Evolutionary conservation across 2,113 vertebrate genomes (phyloP).

Genomic region (Lepisosteus oculatus): DNA sequence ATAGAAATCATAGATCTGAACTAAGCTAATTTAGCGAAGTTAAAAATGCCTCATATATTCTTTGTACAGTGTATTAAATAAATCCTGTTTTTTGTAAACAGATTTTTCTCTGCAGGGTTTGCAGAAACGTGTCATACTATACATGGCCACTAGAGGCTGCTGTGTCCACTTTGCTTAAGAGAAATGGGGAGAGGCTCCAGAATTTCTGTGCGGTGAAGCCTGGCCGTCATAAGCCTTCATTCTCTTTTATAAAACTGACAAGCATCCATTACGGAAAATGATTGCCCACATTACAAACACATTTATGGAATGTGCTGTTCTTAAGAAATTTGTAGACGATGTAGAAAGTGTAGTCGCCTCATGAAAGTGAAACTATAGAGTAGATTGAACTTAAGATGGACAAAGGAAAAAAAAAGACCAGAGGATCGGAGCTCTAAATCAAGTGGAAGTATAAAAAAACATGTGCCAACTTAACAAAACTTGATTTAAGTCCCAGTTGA

Average conservation of each 20-base stretch:
- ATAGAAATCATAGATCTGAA: no score
- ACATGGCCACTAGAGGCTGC: constrained; percentile 55
- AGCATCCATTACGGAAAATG: constrained; percentile 79
- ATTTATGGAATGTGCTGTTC: constrained; percentile 77
- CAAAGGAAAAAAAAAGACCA: constrained; percentile 14
- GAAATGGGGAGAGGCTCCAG: constrained; percentile 3
- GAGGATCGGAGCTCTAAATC: not conserved
- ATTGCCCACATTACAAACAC: constrained; percentile 80
- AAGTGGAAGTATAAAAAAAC: no score
- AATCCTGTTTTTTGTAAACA: no score
- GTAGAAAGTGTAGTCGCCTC: constrained; percentile 60
- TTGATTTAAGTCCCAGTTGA: no score
- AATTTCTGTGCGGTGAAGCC: constrained; percentile 45
- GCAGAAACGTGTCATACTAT: no score
- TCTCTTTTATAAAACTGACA: constrained; percentile 76
- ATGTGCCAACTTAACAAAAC: no score
- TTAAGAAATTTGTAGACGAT: constrained; percentile 75
- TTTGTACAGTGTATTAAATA: no score
- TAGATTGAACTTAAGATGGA: constrained; percentile 52
- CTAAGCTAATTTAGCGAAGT: no score
- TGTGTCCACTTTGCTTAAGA: constrained; percentile 48
- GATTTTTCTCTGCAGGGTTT: no score
- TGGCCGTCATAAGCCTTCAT: constrained; percentile 68
- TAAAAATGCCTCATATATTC: no score
- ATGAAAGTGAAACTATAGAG: constrained; percentile 54